A percentile compares a stretch with the other conserved stretches of the same genome.
These are phyloP conservation scores for Ophion obscuratus DNA, from an alignment of 2,888 invertebrate species.

Conservation along the genomic window DNA sequence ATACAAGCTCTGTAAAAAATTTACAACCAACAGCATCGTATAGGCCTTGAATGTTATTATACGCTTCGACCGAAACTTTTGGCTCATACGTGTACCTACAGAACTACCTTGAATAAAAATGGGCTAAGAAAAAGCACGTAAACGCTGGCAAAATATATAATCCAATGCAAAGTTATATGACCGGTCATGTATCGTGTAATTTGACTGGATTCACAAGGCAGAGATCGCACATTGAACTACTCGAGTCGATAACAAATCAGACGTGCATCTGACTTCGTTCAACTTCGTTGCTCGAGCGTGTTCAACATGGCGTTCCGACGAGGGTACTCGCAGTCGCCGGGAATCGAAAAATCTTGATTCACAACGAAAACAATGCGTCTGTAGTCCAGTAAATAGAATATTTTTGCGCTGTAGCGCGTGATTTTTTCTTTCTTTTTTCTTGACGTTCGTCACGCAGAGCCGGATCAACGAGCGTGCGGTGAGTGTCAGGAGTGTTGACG, in stretches of 20 bases:
- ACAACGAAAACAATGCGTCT: constrained; percentile 64
- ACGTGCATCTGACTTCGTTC: not conserved
- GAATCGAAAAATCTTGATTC: constrained; percentile 56
- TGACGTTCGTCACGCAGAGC: constrained; percentile 3
- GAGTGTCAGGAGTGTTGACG: constrained; percentile 47
- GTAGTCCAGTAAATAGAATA: constrained; percentile 29
- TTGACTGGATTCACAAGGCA: not conserved
- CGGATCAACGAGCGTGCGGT: constrained; percentile 32
- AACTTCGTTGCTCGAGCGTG: constrained; percentile 61
- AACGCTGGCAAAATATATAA: no score
- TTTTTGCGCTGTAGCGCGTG: constrained; percentile 20
- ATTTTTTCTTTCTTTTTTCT: constrained; percentile 25
- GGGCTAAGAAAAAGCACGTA: no score
- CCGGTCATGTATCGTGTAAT: not conserved
- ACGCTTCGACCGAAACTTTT: no score
- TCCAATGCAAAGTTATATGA: no score
- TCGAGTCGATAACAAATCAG: not conserved
- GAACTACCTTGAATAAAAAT: no score
- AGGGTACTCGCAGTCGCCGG: constrained; percentile 69
- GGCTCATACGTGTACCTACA: no score
- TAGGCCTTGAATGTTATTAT: no score
- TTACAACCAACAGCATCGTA: no score
- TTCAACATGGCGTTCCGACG: constrained; percentile 76
- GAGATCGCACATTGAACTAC: not conserved
- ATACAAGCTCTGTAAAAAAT: no score